Evolutionary conservation across 23 tunicate genomes (phyloP).

Genomic region (Diplosoma virens): DNA sequence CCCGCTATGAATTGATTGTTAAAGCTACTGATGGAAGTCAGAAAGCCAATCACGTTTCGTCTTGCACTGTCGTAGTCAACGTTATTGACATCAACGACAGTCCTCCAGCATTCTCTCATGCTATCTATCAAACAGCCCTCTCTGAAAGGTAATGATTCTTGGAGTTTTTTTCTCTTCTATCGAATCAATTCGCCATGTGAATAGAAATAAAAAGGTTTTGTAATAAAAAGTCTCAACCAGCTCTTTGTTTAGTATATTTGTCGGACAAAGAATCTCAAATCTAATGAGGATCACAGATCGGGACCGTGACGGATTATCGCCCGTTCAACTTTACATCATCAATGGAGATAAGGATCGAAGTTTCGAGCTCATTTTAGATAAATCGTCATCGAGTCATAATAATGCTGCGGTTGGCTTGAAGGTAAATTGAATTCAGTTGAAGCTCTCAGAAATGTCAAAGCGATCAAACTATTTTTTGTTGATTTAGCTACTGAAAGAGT

Average conservation of each 20-base stretch:
- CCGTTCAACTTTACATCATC: conserved; percentile 23
- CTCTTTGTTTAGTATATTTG: conserved; percentile 13
- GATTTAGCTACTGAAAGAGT: conserved; percentile 32
- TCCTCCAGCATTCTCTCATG: conserved; percentile 20
- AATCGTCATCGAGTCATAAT: too few species aligned
- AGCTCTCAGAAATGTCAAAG: too few species aligned
- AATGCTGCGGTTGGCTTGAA: too few species aligned
- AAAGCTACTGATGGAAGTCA: conserved; percentile 19
- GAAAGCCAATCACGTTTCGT: not conserved
- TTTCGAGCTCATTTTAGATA: too few species aligned
- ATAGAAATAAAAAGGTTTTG: too few species aligned
- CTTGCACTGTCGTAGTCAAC: conserved; percentile 28
- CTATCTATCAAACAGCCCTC: not conserved
- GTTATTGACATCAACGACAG: conserved; percentile 45
- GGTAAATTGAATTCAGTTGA: too few species aligned
- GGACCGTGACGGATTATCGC: not conserved
- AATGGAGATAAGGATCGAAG: conserved; percentile 5
- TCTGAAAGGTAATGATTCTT: conserved; percentile 7
- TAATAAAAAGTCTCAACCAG: not conserved
- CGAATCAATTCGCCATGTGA: too few species aligned
- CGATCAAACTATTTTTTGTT: too few species aligned
- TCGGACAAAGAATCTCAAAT: conserved; percentile 20
- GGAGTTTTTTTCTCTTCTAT: too few species aligned
- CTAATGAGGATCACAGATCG: conserved; percentile 9
- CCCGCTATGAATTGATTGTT: conserved; percentile 12